These are phyloP conservation scores for Papilio aristodemus DNA, from an alignment of 1,140 invertebrate genomes.

Conservation along the genomic window DNA sequence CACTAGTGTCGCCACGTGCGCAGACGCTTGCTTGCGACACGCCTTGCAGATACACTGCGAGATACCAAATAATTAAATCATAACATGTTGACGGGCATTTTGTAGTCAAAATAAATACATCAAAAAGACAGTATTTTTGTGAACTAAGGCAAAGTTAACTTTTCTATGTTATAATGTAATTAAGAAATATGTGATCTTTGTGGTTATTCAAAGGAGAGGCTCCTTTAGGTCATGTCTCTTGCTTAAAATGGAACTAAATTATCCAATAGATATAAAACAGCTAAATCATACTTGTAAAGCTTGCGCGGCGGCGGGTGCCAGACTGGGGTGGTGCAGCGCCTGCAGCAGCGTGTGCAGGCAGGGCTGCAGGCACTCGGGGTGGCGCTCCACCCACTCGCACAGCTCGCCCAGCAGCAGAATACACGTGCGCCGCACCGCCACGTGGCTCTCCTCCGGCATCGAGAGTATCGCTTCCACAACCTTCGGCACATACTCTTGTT, in stretches of 20 bases:
- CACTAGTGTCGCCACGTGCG: conserved; percentile 90
- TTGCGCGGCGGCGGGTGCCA: conserved; percentile 89
- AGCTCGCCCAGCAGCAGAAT: conserved; percentile 95
- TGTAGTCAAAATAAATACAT: background rate
- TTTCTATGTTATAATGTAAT: background rate
- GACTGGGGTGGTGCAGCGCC: conserved; percentile 85
- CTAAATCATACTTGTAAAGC: conserved; percentile 81
- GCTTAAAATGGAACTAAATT: too few relatives aligned
- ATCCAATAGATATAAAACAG: too few relatives aligned
- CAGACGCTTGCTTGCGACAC: conserved; percentile 89
- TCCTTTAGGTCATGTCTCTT: too few relatives aligned
- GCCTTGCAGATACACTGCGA: conserved; percentile 83
- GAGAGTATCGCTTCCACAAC: conserved; percentile 94
- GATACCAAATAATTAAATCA: background rate
- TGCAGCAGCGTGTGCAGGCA: conserved; percentile 89
- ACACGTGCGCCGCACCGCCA: conserved; percentile 94
- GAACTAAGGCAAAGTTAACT: background rate
- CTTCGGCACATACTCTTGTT: conserved; percentile 95
- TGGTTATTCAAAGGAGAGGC: too few relatives aligned
- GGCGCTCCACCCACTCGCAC: conserved; percentile 96
- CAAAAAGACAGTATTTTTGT: too few relatives aligned
- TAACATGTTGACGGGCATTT: background rate
- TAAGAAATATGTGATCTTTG: too few relatives aligned
- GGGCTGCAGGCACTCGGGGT: conserved; percentile 89
- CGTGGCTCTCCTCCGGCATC: conserved; percentile 91